These are phyloP conservation scores for Crotalus horridus DNA, from an alignment of 2,113 vertebrate species.

Conservation along the genomic window DNA sequence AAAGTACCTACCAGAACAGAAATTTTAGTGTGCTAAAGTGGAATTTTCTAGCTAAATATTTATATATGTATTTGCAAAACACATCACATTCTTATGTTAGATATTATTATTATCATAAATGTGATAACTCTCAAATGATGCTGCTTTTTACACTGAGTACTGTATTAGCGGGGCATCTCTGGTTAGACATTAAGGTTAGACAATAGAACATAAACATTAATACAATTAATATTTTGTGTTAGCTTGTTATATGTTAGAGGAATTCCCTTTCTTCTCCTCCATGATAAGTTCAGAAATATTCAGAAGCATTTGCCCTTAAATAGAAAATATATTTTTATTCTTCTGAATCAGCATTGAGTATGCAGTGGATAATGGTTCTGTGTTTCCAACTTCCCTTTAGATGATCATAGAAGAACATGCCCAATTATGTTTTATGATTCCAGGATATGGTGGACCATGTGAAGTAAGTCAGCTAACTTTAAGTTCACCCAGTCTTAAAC, in stretches of 20 bases:
- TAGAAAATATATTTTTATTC: neutral
- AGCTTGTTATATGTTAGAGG: neutral
- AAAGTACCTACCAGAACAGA: neutral
- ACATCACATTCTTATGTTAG: neutral
- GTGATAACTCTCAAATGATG: neutral
- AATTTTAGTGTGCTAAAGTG: neutral
- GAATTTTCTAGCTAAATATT: neutral
- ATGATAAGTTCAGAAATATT: neutral
- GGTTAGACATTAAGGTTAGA: neutral
- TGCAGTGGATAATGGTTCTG: neutral
- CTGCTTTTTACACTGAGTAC: neutral
- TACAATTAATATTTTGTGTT: neutral
- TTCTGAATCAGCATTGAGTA: neutral
- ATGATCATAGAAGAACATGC: neutral
- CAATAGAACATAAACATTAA: neutral
- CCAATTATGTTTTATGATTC: neutral
- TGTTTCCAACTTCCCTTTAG: neutral
- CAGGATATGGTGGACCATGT: neutral
- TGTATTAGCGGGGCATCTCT: neutral
- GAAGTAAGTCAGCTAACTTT: neutral
- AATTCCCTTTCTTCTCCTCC: neutral
- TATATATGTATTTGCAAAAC: neutral
- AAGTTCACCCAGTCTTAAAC: neutral
- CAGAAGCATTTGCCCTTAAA: constrained; percentile 13
- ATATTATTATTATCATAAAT: neutral